Evolutionary conservation across 2,888 invertebrate species (phyloP).

Genomic region (Pollenia griseotomentosa): DNA sequence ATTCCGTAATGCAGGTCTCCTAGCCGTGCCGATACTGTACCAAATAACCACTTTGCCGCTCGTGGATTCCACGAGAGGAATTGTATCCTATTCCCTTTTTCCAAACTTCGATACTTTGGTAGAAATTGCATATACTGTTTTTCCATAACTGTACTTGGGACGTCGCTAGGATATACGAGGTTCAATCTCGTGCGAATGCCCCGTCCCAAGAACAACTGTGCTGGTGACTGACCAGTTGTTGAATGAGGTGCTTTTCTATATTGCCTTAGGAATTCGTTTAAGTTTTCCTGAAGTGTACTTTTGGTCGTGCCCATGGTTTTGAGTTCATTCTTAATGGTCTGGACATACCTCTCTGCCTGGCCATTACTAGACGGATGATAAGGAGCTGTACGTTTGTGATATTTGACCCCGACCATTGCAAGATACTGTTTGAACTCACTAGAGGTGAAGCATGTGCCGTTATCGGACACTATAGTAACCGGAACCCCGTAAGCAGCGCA

Average conservation of each 20-base stretch:
- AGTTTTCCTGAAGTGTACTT: too few species aligned
- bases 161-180: conserved; percentile 49
- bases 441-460: conserved; percentile 71
- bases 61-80: conserved; percentile 21
- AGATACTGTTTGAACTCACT: conserved; percentile 59
- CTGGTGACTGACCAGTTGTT: conserved; percentile 55
- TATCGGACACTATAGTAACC: conserved; percentile 72
- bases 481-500: conserved; percentile 76
- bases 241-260: conserved; percentile 44
- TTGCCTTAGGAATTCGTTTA: neutral
- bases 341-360: too few species aligned
- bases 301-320: conserved; percentile 56
- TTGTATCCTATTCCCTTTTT: conserved; percentile 1
- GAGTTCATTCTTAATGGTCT: conserved; percentile 53
- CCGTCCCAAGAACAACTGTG: conserved; percentile 59
- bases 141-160: conserved; percentile 15
- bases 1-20: conserved; percentile 19
- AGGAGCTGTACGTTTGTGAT: conserved; percentile 61
- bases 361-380: conserved; percentile 74
- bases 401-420: conserved; percentile 61
- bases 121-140: conserved; percentile 9
- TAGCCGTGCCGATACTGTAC: neutral
- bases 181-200: conserved; percentile 52
- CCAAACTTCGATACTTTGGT: neutral
- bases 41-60: conserved; percentile 58